Conservation (phyloP, 2,888 invertebrate species). For the Agrochola circellaris region DNA sequence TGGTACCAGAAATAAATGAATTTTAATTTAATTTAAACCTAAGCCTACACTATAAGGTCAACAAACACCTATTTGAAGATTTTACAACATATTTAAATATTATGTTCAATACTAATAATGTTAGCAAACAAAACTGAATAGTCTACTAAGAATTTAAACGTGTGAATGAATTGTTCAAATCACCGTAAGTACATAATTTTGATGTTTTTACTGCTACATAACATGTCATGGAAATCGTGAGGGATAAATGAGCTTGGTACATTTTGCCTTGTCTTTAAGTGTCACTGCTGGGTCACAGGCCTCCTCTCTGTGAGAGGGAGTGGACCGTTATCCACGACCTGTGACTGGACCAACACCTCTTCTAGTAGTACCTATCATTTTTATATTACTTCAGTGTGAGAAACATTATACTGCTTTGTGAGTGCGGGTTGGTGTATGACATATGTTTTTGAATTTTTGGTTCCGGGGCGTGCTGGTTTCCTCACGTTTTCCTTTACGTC, state of each 20-base stretch:
- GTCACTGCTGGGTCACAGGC: neutral
- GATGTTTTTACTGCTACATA: conserved; percentile 15
- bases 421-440: neutral
- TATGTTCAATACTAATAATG: conserved; percentile 1
- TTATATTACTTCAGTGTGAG: too few relatives aligned
- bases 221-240: neutral
- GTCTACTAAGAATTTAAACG: conserved; percentile 12
- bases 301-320: neutral
- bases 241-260: neutral
- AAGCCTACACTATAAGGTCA: neutral
- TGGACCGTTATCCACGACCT: neutral
- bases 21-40: too few relatives aligned
- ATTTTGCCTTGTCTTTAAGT: neutral
- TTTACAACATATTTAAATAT: conserved; percentile 1
- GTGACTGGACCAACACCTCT: too few relatives aligned
- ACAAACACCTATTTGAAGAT: conserved; percentile 6
- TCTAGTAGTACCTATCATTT: too few relatives aligned
- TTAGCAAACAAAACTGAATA: conserved; percentile 23
- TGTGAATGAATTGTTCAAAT: conserved; percentile 34
- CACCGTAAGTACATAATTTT: conserved; percentile 6
- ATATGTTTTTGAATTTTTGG: neutral
- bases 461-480: neutral
- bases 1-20: too few relatives aligned
- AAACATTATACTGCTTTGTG: too few relatives aligned
- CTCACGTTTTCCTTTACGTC: neutral